Evolutionary conservation across 2,797 vertebrate species (phyloP).

Genomic region (Phataginus tetradactyla): DNA sequence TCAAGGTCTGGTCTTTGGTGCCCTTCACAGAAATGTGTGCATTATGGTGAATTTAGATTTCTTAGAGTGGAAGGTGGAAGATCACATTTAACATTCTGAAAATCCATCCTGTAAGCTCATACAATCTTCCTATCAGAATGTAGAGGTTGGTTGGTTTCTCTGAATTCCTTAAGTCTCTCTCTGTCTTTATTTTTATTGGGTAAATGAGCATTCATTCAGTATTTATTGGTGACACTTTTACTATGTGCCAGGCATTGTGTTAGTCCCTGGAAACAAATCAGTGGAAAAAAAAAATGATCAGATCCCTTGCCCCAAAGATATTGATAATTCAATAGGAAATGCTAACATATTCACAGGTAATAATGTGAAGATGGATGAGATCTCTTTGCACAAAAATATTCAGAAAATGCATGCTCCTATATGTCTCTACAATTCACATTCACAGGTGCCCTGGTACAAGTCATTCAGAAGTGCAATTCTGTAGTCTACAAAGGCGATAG

Average conservation of each 20-base stretch:
- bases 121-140: not conserved
- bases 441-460: not conserved
- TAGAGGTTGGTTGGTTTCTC: not conserved
- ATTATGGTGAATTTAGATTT: not conserved
- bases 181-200: not conserved
- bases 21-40: not conserved
- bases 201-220: not conserved
- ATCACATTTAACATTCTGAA: not conserved
- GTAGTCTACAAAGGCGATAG: not conserved
- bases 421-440: not conserved
- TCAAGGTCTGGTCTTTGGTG: rapidly evolving
- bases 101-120: not conserved
- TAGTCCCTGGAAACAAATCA: not conserved
- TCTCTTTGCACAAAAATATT: not conserved
- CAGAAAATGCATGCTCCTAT: not conserved
- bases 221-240: not conserved
- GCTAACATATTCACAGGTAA: not conserved
- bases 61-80: not conserved
- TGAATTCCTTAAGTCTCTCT: not conserved
- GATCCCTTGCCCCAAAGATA: not conserved
- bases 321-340: constrained; percentile 4
- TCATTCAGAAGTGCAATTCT: not conserved
- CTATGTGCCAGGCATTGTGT: not conserved
- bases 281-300: not conserved
- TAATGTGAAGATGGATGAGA: not conserved